phyloP scores from a whole-genome alignment of 2,888 invertebrate genomes.

The Meteorus cinctellus region DNA sequence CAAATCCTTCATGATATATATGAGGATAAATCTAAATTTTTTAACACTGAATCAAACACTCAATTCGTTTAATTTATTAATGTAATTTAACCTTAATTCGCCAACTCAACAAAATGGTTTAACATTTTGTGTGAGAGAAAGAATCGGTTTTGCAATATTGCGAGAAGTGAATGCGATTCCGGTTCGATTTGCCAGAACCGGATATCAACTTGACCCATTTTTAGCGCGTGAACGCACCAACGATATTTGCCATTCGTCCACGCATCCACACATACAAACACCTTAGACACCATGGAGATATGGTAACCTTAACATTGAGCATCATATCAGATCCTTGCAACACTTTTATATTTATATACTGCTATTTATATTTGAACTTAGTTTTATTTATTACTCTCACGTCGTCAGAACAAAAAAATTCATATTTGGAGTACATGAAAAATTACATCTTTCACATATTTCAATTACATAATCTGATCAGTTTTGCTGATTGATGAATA shows the following conservation, averaged over 20 bases:
- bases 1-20: slow-evolving; percentile 14
- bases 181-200: slow-evolving; percentile 54
- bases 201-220: slow-evolving; percentile 67
- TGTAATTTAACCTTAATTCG: background rate
- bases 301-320: slow-evolving; percentile 65
- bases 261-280: background rate
- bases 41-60: background rate
- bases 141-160: slow-evolving; percentile 26
- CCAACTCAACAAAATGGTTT: background rate
- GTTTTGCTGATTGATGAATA: no score
- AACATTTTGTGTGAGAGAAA: slow-evolving; percentile 13
- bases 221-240: slow-evolving; percentile 42
- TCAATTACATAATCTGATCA: no score
- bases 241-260: slow-evolving; percentile 14
- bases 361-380: slow-evolving; percentile 3
- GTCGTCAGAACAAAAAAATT: no score
- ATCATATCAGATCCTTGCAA: slow-evolving; percentile 33
- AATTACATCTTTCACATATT: background rate
- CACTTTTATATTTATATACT: slow-evolving; percentile 6
- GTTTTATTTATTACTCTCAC: background rate
- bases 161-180: slow-evolving; percentile 41
- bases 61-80: slow-evolving; percentile 3
- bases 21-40: slow-evolving; percentile 13
- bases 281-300: slow-evolving; percentile 32
- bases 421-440: background rate